Evolutionary conservation across 1,140 invertebrate species (phyloP), one percentile per base, ranked within the genome.

Genomic region (Formica selysi): DNA sequence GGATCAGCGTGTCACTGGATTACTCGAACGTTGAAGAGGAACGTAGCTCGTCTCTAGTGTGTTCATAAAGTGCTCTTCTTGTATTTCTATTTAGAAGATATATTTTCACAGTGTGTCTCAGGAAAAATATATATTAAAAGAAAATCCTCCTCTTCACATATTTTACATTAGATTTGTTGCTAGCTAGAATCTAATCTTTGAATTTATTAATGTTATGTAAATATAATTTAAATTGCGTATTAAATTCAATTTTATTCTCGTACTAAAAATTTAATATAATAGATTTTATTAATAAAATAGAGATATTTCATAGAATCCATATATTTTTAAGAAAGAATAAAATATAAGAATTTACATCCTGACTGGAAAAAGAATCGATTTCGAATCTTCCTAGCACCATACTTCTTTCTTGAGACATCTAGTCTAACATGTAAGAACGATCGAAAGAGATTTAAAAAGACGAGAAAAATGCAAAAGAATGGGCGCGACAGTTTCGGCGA

Each of bases 1-100:
- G n/a, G 79, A 81, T 81, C 68, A 67, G 73, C 61, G 87, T 71
- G 87, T 76, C 84, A 57, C 78, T 61, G 71, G 44, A 76, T 86
- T 38, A 74, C 51, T 62, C 62, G 68, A 26, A 57, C 32, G 67
- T 79, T 79, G n/a, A 68, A 79, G 64, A 67, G 76, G 22, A n/a
- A 26, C 41, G 44, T 67, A 38, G 22, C 22, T 41, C 61, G 29
- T 41, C 41, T 71, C 36, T 32, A n/a, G 19, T 44, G 26, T 22
- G 22, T 13, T 71, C 26, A 11, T 22, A 11, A 73, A 61, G 54
- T 41, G 26, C 38, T 19, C 29, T 22, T 13, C 36, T 32, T 22
- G 7, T 71, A 36, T 44, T 59, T 41, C 78, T 59, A 71, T 41
- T 80, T 59, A 74, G 59, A 74, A 61, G 8, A 57, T 13, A 57